phyloP scores from a whole-genome alignment of 2,888 invertebrate genomes.

The Theretra japonica region DNA sequence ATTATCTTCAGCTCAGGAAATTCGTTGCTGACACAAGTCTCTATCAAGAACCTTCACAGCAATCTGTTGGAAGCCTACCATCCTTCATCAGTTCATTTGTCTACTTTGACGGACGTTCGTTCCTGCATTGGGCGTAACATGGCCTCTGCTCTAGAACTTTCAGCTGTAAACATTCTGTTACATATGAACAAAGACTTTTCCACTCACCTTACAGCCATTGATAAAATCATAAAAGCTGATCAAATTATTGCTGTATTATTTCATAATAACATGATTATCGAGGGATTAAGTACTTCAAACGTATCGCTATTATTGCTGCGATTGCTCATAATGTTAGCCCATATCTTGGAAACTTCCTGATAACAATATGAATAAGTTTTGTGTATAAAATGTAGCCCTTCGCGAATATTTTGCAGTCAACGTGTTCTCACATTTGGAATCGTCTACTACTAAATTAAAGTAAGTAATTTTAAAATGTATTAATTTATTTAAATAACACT shows the following conservation, averaged over 20 bases:
- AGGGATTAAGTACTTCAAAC: conserved; percentile 31
- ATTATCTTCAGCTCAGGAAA: too few species aligned
- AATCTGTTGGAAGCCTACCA: too few species aligned
- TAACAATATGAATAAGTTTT: conserved; percentile 28
- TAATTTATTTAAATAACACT: neutral
- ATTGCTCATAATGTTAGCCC: conserved; percentile 17
- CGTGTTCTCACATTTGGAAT: neutral
- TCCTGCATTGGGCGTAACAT: too few species aligned
- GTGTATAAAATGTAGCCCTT: conserved; percentile 25
- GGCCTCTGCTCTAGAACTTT: too few species aligned
- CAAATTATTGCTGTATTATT: conserved; percentile 32
- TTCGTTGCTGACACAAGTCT: too few species aligned
- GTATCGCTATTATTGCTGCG: conserved; percentile 25
- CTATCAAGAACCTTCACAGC: too few species aligned
- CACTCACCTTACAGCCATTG: neutral
- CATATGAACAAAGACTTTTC: neutral
- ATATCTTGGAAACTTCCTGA: conserved; percentile 25
- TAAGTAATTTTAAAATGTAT: conserved; percentile 16
- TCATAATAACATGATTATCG: conserved; percentile 32
- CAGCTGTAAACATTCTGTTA: too few species aligned
- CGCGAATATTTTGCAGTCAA: conserved; percentile 16
- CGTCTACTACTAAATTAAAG: conserved; percentile 2
- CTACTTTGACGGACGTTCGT: too few species aligned
- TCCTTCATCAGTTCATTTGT: too few species aligned
- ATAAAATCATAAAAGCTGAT: conserved; percentile 26